Evolutionary conservation across 2,797 vertebrate genomes (phyloP), one percentile per base, ranked within the genome.

Genomic region (Cichlasoma orientale): DNA sequence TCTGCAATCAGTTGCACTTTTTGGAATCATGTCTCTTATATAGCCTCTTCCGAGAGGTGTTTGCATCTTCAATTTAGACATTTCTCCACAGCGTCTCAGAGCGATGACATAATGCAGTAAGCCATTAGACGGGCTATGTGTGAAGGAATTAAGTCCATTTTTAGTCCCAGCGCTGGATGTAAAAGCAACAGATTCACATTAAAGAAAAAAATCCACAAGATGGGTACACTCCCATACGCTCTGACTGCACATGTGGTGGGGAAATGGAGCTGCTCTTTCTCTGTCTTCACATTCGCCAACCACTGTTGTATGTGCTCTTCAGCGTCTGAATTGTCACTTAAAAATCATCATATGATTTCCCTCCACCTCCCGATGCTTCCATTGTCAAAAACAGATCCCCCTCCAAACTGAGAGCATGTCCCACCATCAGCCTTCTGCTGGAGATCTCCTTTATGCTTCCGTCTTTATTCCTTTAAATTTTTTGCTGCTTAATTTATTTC

Each of bases 21-120:
- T 78, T 82, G 75, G 36, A 79, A 77, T 58, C 36, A 41, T 23
- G 80, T 83, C 76, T 78, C 69, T 75, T 12, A 29, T 63, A 59
- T 14, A 82, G 66, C 80, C 72, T 83, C 76, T 33, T 82, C 79
- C 63, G 55, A 74, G 57, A 57, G 53, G 78, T 70, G 68, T 23
- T 56, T 77, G 66, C 77, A 88, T 91, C 77, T 84, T 89, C 21
- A 44, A 25, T 82, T 79, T 25, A 12, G 55, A 78, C 87, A 91
- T 91, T 58, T 82, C 77, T 89, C 78, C 78, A 68, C 74, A 41
- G 55, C 10, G 71, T 75, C 71, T 87, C 38, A 86, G 61, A 61
- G 36, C 29, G 72, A 77, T 61, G 73, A 74, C 55, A 61, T 56
- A 75, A 55, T 21, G 47, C 36, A 53, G 23, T 81, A 38, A 57